phyloP scores from a whole-genome alignment of 30 jellyfish, hydroid and myxozoan genomes.

The Chrysaora quinquecirrha region DNA sequence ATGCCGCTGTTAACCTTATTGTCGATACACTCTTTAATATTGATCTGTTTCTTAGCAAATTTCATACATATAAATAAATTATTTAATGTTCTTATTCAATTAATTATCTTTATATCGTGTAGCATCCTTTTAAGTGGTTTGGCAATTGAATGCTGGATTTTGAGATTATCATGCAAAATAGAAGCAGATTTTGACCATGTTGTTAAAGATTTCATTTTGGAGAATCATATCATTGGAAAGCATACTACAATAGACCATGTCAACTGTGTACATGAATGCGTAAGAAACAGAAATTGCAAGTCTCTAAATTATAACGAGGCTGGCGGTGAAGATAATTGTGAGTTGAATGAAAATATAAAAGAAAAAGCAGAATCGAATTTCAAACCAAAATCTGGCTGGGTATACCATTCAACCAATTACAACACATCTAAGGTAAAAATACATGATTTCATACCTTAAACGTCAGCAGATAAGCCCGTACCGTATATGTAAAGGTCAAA shows the following conservation, averaged over 20 bases:
- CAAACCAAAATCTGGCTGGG: conserved; percentile 1
- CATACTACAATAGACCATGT: background rate
- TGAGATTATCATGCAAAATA: background rate
- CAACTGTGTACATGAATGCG: conserved; percentile 3
- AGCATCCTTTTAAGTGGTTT: background rate
- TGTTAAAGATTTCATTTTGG: background rate
- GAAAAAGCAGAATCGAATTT: background rate
- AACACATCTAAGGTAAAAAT: background rate
- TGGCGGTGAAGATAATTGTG: background rate
- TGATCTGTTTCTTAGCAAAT: too few species aligned
- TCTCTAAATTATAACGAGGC: conserved; percentile 14
- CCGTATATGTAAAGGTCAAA: too few species aligned
- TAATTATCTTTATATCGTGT: too few species aligned
- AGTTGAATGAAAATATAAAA: background rate
- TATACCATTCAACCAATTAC: conserved; percentile 9
- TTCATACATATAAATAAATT: too few species aligned
- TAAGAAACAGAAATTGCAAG: background rate
- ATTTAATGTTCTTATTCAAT: too few species aligned
- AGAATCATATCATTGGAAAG: conserved; percentile 1
- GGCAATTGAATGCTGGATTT: conserved; percentile 35
- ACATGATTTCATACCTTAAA: too few species aligned
- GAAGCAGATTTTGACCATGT: conserved; percentile 14
- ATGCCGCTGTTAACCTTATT: too few species aligned
- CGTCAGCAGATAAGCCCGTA: too few species aligned
- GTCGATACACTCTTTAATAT: too few species aligned